phyloP scores from a whole-genome alignment of 2,888 invertebrate species.

The Amphipyra berbera region DNA sequence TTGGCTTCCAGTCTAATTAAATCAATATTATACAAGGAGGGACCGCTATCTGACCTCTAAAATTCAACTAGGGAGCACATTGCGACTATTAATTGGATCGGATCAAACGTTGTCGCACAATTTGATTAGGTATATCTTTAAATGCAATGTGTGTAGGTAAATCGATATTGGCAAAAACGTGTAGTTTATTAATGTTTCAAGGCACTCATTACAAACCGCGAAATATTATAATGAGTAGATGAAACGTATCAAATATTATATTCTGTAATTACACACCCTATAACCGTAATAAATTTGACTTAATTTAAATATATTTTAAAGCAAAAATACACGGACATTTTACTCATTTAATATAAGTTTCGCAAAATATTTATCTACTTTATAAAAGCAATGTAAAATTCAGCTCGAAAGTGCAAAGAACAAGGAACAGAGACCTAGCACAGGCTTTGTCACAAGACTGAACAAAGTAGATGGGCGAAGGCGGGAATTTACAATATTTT shows the following conservation, averaged over 20 bases:
- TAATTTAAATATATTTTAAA: neutral
- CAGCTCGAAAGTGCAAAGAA: neutral
- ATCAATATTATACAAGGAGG: neutral
- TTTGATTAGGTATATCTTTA: too few species aligned
- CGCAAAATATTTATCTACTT: neutral
- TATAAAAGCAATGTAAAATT: neutral
- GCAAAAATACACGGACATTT: neutral
- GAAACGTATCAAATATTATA: too few species aligned
- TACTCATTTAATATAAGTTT: neutral
- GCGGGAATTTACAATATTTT: conserved; percentile 10
- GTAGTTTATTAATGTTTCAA: too few species aligned
- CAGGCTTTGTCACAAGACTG: conserved; percentile 2
- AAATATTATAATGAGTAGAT: too few species aligned
- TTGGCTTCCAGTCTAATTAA: neutral
- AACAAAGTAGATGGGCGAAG: neutral
- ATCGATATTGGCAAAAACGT: neutral
- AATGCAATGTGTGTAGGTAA: too few species aligned
- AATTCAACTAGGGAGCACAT: neutral
- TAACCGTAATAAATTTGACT: neutral
- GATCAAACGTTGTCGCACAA: neutral
- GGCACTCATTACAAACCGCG: too few species aligned
- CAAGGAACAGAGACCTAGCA: neutral
- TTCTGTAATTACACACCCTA: neutral
- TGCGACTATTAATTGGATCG: neutral
- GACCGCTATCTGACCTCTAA: neutral